These are phyloP conservation scores for Lycopodina hypogea DNA, from an alignment of 37 sponge, comb jelly and placozoan species.

Conservation along the genomic window DNA sequence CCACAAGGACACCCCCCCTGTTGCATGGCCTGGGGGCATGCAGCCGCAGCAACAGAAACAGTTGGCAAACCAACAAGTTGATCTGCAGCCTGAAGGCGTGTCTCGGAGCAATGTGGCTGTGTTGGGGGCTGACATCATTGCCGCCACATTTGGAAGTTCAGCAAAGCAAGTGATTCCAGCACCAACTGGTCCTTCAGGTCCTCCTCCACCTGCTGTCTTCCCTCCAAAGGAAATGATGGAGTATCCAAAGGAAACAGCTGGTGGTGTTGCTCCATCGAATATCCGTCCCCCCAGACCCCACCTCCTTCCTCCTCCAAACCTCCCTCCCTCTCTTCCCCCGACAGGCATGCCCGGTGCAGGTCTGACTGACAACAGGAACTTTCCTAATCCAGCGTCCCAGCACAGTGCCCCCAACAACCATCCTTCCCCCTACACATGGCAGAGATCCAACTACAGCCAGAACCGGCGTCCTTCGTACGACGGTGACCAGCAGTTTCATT, in stretches of 20 bases:
- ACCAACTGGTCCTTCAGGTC: background rate
- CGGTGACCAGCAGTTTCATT: constrained; percentile 3
- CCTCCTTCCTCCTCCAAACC: background rate
- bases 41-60: background rate
- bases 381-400: background rate
- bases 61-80: background rate
- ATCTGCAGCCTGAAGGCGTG: background rate
- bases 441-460: constrained; percentile 20
- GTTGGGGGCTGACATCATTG: constrained; percentile 64
- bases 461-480: constrained; percentile 15
- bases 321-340: background rate
- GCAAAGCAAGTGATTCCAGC: background rate
- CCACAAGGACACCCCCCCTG: background rate
- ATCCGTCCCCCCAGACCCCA: background rate
- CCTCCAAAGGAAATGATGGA: background rate
- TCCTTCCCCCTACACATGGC: constrained; percentile 35
- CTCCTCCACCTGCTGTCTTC: background rate
- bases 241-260: background rate
- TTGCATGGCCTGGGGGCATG: background rate
- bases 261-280: no score
- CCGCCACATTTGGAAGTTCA: constrained; percentile 31
- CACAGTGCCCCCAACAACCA: background rate
- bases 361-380: background rate
- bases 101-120: constrained; percentile 16
- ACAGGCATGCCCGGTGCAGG: background rate